Conservation (phyloP, 2,113 vertebrate genomes). For the Corynorhinus townsendii region DNA sequence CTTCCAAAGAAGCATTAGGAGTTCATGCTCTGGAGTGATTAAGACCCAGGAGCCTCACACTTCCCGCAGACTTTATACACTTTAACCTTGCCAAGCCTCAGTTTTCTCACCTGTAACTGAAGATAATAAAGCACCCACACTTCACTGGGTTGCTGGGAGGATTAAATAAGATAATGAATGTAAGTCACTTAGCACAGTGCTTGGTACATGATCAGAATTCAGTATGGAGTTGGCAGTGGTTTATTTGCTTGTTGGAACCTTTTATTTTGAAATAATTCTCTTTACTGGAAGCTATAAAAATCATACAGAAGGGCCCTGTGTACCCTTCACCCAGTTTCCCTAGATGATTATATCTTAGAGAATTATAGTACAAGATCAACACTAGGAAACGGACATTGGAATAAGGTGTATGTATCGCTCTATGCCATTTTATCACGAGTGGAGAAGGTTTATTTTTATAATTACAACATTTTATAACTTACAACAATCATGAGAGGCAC, state of each 20-base stretch:
- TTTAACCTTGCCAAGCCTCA: neutral
- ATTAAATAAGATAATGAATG: neutral
- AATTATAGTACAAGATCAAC: neutral
- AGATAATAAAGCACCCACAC: neutral
- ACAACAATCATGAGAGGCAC: neutral
- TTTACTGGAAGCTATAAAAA: neutral
- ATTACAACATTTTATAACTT: neutral
- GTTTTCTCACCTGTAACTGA: neutral
- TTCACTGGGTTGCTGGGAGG: neutral
- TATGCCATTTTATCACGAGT: neutral
- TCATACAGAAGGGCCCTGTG: neutral
- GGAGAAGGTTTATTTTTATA: neutral
- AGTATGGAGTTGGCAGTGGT: neutral
- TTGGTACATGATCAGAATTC: neutral
- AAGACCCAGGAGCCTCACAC: neutral
- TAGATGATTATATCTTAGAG: neutral
- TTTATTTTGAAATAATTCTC: constrained; percentile 3
- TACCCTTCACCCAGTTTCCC: neutral
- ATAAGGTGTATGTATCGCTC: neutral
- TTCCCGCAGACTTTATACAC: neutral
- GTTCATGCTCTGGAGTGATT: neutral
- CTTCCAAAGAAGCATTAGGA: neutral
- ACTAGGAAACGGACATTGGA: neutral
- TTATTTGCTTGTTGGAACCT: neutral
- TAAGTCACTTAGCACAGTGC: neutral